A percentile compares a stretch with the other conserved stretches of the same genome.
These are phyloP conservation scores for Cheilinus undulatus DNA, from an alignment of 2,113 vertebrate genomes.

Conservation along the genomic window DNA sequence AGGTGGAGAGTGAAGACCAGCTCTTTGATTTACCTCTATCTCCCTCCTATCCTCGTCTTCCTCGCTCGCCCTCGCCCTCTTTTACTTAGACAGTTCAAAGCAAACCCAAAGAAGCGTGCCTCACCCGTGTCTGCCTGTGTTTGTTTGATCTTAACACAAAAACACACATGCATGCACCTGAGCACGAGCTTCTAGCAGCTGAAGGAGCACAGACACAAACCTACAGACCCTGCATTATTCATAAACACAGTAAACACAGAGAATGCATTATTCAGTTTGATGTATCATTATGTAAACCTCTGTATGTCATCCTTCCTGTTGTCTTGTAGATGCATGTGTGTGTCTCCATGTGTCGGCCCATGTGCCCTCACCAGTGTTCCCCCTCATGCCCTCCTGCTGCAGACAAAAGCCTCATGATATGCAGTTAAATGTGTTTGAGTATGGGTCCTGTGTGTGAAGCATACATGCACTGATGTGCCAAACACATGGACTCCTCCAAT, in stretches of 20 bases:
- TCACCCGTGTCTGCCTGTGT: constrained; percentile 33
- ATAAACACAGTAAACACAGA: constrained; percentile 43
- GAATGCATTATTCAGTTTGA: constrained; percentile 57
- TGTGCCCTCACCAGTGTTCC: constrained; percentile 3
- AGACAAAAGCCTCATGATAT: constrained; percentile 16
- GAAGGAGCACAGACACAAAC: background rate
- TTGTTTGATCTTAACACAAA: constrained; percentile 57
- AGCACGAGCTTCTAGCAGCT: constrained; percentile 17
- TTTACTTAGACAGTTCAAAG: constrained; percentile 61
- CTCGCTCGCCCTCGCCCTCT: constrained; percentile 11
- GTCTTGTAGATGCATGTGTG: background rate
- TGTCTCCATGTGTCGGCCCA: constrained; percentile 7
- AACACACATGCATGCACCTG: constrained; percentile 13
- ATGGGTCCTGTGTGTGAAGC: background rate
- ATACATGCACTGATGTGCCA: constrained; percentile 16
- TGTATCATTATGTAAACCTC: constrained; percentile 47
- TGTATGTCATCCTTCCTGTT: background rate
- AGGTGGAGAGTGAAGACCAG: constrained; percentile 39
- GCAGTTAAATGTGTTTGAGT: background rate
- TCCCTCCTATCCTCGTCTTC: constrained; percentile 1
- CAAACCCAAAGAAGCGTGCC: constrained; percentile 36
- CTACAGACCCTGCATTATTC: constrained; percentile 46
- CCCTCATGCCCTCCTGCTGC: background rate
- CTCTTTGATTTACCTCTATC: constrained; percentile 44
- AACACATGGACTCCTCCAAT: constrained; percentile 10